Evolutionary conservation across 2,888 invertebrate species (phyloP), one percentile per base, ranked within the genome.

Genomic region (Cheilosia soror): DNA sequence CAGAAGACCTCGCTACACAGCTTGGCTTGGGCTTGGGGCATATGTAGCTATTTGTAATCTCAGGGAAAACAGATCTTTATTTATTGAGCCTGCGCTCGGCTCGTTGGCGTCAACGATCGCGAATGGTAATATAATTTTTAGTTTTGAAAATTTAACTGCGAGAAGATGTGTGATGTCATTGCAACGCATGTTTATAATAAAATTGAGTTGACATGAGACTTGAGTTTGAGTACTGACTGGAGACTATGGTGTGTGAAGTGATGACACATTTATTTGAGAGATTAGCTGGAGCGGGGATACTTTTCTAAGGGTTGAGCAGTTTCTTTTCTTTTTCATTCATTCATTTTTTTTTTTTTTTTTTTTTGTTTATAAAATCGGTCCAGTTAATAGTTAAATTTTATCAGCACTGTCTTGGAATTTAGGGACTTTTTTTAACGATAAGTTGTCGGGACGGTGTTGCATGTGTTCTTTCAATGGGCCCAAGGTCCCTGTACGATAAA

Each of bases 91-190:
- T 51, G 57, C 69, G 27, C 27, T 80, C 76, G 71, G 42, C 76
- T 65, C n/a, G 75, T 42, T 85, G 80, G 80, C 80, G 84, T 85
- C 80, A 80, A 80, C 60, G 65, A 71, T 65, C 81, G 71, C 69
- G 27, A 75, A 78, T 78, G 62, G 62, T 73, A 73, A 78, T 83
- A 66, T 11, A 73, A 42, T 53, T 66, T 49, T 9, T 11, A 15
- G 33, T 65, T 47, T 27, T 53, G 11, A 31, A 44, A 82, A 49
- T 65, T 47, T 29, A 37, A 47, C 66, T 42, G 29, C 33, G 27
- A 20, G 7, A 58, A 20, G 42, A 53, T 44, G 62, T 78, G 78
- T 79, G 78, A 79, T 79, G 78, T 79, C 78, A 79, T 65, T 79
- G 58, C 37, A 25, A 51, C 40, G 65, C 68, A 72, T 83, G 72